Base-by-base conservation (phyloP, 2,113 vertebrate genomes). In the Lophochroa leadbeateri region DNA sequence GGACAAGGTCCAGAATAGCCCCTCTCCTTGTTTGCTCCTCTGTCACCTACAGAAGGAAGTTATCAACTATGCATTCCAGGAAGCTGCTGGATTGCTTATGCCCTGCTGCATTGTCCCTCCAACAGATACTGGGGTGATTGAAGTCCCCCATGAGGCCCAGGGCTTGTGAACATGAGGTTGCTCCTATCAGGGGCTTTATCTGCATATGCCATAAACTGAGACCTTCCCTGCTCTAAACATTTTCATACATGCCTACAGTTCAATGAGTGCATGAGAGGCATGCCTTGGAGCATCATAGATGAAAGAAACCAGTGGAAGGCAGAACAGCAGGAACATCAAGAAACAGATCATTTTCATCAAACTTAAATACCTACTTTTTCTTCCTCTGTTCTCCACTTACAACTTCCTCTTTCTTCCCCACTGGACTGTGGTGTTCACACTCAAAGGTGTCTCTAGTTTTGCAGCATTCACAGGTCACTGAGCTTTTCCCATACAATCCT, bases 241-340 rank as follows among this genome's bases (percentile, higher is more conserved):
- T 83, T 55, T 35, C 13, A 33, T 67, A 7, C 8, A 1, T 37
- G 31, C 19, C 47, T 0, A 1, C 8, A 58, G 12, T 37, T 82
- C 55, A 46, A 46, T 20, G 60, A 82, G 17, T 8, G 21, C 2
- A 2, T 0, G 1, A 53, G 8, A 39, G 29, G 41, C 28, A 12
- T 14, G 31, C 19, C 47, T 53, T 57, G 23, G 31, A 74, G 23
- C 33, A 81, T 44, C 19, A 7, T 1, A 55, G 39, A 75, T 82
- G 52, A 88, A 92, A 88, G 46, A 64, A 44, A 41, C 1, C 14
- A 39, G 18, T 58, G 43, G 63, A 84, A 94, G 28, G 55, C 41
- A 76, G 85, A 96, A 49, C 69, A 74, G 47, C 20, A 27, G 63
- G 57, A n/a, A 46, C 60, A 83, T 76, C 20, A 70, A 88, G 49